These are phyloP conservation scores for Drosophila pseudoobscura DNA, from an alignment of 1,140 invertebrate genomes.

Conservation along the genomic window DNA sequence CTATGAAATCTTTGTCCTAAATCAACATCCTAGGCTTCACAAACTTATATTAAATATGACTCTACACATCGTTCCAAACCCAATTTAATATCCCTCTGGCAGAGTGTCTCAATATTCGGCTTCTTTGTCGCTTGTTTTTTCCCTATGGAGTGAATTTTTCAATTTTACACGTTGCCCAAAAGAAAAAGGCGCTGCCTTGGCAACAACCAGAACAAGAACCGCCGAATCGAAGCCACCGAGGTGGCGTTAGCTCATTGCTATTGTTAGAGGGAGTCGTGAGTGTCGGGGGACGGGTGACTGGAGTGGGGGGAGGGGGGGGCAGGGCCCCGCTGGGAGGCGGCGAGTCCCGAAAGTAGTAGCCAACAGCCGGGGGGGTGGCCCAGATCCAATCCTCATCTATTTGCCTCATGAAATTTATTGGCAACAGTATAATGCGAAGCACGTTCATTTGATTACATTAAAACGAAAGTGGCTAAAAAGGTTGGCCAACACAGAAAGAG, in stretches of 20 bases:
- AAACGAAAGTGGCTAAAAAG: conserved; percentile 82
- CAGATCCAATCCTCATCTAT: conserved; percentile 59
- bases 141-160: conserved; percentile 64
- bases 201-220: conserved; percentile 36
- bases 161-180: conserved; percentile 73
- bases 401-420: conserved; percentile 79
- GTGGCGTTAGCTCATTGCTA: conserved; percentile 62
- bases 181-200: conserved; percentile 46
- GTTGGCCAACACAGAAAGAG: conserved; percentile 49
- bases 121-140: conserved; percentile 19
- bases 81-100: too few species aligned
- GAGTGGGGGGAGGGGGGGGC: too few species aligned
- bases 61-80: too few species aligned
- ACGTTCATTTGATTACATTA: conserved; percentile 82
- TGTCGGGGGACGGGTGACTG: conserved; percentile 2
- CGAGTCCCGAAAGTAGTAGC: conserved; percentile 28
- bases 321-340: too few species aligned
- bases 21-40: too few species aligned
- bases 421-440: conserved; percentile 75
- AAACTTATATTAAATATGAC: too few species aligned
- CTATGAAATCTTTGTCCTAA: too few species aligned
- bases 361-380: conserved; percentile 4
- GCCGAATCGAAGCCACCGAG: conserved; percentile 37
- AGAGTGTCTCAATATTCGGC: background rate
- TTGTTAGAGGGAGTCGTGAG: conserved; percentile 37